Evolutionary conservation across 2,113 vertebrate genomes (phyloP).

Genomic region (Lethenteron camtschaticum): DNA sequence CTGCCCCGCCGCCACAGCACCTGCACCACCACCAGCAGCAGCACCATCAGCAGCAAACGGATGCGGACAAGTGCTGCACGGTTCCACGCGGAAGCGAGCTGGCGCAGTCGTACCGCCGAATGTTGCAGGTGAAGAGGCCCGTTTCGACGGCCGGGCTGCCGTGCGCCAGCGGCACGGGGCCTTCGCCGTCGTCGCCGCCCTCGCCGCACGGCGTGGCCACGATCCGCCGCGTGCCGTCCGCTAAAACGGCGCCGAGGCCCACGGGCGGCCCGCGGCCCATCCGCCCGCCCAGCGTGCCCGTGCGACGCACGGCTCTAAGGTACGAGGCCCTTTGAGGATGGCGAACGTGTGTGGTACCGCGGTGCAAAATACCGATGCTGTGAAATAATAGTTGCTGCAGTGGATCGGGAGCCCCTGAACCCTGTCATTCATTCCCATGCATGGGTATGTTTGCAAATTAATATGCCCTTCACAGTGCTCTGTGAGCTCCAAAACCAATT

Average conservation of each 20-base stretch:
- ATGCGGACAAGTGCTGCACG: slow-evolving; percentile 42
- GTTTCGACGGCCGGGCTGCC: slow-evolving; percentile 21
- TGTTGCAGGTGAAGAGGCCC: slow-evolving; percentile 33
- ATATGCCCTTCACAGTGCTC: too few species aligned
- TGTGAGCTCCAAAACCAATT: too few species aligned
- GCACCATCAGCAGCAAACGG: slow-evolving; percentile 16
- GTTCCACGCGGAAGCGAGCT: slow-evolving; percentile 43
- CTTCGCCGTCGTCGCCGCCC: slow-evolving; percentile 17
- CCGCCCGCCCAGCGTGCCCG: slow-evolving; percentile 33
- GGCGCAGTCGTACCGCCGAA: slow-evolving; percentile 29
- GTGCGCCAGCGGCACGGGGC: slow-evolving; percentile 32
- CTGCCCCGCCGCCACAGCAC: too few species aligned
- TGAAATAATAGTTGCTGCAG: too few species aligned
- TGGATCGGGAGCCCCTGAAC: too few species aligned
- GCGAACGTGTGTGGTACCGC: too few species aligned
- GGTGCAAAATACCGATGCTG: too few species aligned
- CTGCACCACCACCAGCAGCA: too few species aligned
- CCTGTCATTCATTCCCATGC: too few species aligned
- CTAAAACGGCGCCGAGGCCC: slow-evolving; percentile 30
- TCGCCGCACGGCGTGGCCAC: slow-evolving; percentile 29
- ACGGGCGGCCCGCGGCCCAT: slow-evolving; percentile 41
- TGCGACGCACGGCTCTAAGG: slow-evolving; percentile 2
- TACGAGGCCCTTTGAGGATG: too few species aligned
- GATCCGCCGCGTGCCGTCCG: slow-evolving; percentile 39
- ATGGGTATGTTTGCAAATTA: too few species aligned